Evolutionary conservation across 2,888 invertebrate species (phyloP).

Genomic region (Oxytorus armatus): DNA sequence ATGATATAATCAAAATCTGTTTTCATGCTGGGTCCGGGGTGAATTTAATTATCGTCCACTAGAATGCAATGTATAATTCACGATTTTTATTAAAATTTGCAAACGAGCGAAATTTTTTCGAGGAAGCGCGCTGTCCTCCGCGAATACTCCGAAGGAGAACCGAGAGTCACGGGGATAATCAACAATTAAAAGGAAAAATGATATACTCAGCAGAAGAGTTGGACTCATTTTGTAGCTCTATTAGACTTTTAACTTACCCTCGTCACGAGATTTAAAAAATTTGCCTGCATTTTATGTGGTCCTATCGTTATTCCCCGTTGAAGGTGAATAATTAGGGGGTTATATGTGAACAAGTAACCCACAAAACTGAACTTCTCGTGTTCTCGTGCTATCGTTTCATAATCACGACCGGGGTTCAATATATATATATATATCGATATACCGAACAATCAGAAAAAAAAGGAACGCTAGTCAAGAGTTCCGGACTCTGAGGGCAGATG

Average conservation of each 20-base stretch:
- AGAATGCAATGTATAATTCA: too few species aligned
- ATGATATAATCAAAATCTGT: neutral
- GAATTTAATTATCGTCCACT: too few species aligned
- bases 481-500: neutral
- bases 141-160: too few species aligned
- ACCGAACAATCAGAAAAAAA: neutral
- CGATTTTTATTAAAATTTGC: too few species aligned
- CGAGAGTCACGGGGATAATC: too few species aligned
- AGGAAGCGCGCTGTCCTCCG: too few species aligned
- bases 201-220: too few species aligned
- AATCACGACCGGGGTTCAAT: slow-evolving; percentile 31
- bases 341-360: slow-evolving; percentile 59
- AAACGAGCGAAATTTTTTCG: neutral
- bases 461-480: neutral
- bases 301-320: slow-evolving; percentile 40
- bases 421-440: neutral
- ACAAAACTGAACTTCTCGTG: slow-evolving; percentile 39
- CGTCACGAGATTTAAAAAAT: slow-evolving; percentile 84
- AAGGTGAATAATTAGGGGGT: slow-evolving; percentile 56
- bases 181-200: too few species aligned
- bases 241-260: slow-evolving; percentile 84
- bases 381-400: slow-evolving; percentile 64
- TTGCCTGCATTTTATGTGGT: slow-evolving; percentile 84
- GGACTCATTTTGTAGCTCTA: too few species aligned
- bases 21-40: too few species aligned